Evolutionary conservation across 2,797 vertebrate genomes (phyloP).

Genomic region (Onychomys torridus): DNA sequence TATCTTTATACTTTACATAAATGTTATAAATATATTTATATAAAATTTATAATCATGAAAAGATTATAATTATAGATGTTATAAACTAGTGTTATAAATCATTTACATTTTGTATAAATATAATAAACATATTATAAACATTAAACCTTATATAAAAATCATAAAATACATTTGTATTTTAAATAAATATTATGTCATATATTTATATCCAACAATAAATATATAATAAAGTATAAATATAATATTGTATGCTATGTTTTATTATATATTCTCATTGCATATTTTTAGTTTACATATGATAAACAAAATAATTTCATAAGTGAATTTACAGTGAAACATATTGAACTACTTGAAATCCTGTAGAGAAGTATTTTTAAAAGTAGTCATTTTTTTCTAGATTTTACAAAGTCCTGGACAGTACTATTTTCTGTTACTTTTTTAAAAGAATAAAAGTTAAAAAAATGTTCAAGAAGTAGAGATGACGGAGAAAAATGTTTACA

Average conservation of each 20-base stretch:
- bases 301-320: slow-evolving; percentile 42
- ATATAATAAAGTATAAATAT: slow-evolving; percentile 8
- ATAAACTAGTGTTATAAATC: background rate
- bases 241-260: slow-evolving; percentile 22
- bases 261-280: slow-evolving; percentile 35
- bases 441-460: background rate
- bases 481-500: background rate
- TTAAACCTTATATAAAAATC: slow-evolving; percentile 22
- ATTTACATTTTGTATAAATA: slow-evolving; percentile 7
- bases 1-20: slow-evolving; percentile 56
- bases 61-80: slow-evolving; percentile 7
- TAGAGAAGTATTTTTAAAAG: slow-evolving; percentile 52
- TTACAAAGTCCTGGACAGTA: background rate
- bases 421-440: background rate
- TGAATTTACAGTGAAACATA: slow-evolving; percentile 55
- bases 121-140: background rate
- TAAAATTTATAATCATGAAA: background rate
- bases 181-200: slow-evolving; percentile 14
- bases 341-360: slow-evolving; percentile 56
- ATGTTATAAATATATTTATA: slow-evolving; percentile 43
- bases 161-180: slow-evolving; percentile 36
- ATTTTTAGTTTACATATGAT: slow-evolving; percentile 61
- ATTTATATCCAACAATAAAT: background rate
- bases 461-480: slow-evolving; percentile 20
- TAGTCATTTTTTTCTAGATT: slow-evolving; percentile 38